Base-by-base conservation (phyloP, 35 echinoderm and acorn worm genomes). In the Lytechinus variegatus region DNA sequence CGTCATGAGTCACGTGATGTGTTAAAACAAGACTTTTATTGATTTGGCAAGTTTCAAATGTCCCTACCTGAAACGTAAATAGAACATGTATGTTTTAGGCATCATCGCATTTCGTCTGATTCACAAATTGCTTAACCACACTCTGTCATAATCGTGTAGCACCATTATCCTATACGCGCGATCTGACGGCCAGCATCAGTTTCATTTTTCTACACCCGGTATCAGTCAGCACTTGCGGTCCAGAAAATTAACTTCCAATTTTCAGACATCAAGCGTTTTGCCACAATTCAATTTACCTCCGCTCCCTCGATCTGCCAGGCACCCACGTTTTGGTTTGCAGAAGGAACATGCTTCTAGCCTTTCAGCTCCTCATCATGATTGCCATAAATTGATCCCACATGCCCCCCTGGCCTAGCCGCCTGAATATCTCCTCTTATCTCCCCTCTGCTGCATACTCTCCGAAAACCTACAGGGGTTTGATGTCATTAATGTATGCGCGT, bases 181-280 rank as follows among this genome's bases (percentile, higher is more conserved):
- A 7, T 11, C 19, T 24, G 66, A 79, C 19, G 6, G n/a, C 12
- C 66, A 24, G 16, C 66, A 79, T 79, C 66, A 79, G 66, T 79
- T 79, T 79, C 66, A 79, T 16, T 79, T 79, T 24, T 19, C 66
- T 24, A 11, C 9, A 79, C 66, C n/a, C 66, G 19, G 66, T 79
- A 79, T 79, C 66, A 79, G 66, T 79, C 66, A 79, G n/a, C 66
- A 79, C 66, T 79, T 79, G 66, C 66, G 66, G 66, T 79, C 19
- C 66, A 24, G 66, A 79, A 79, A 79, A 79, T 79, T 79, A 79
- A 79, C 66, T 79, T 79, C 66, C 66, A 79, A 79, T 79, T 79
- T 79, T 79, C 61, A 24, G 66, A 79, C 66, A 79, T 79, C 66
- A 79, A 79, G 66, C 16, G 66, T 24, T 79, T 79, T 79, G 66